These are phyloP conservation scores for Gorsachius goisagi DNA, from an alignment of 2,113 vertebrate genomes.

Conservation along the genomic window DNA sequence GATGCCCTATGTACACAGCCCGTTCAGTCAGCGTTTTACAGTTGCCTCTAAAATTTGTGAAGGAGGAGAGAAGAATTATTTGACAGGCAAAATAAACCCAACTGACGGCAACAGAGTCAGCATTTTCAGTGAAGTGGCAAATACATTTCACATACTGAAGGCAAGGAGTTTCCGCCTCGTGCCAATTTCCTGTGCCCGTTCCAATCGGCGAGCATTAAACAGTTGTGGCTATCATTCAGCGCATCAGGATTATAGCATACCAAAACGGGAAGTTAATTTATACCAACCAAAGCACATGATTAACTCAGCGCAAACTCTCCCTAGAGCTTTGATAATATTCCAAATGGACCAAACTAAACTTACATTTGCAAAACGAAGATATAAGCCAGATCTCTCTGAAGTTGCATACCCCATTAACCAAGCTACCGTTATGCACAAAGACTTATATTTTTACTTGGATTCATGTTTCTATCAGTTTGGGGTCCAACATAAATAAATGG, in stretches of 20 bases:
- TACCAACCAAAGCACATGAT: not conserved
- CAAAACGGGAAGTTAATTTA: conserved; percentile 2
- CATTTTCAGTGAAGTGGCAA: conserved; percentile 23
- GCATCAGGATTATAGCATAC: not conserved
- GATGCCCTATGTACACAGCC: conserved; percentile 17
- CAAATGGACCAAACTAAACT: conserved; percentile 34
- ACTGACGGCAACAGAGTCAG: conserved; percentile 11
- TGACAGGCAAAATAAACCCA: conserved; percentile 40
- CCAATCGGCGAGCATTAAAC: not conserved
- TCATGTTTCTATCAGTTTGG: conserved; percentile 38
- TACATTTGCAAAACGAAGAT: conserved; percentile 28
- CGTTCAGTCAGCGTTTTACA: conserved; percentile 45
- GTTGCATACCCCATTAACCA: conserved; percentile 32
- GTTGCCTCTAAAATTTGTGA: conserved; percentile 36
- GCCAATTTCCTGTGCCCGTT: not conserved
- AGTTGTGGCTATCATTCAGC: not conserved
- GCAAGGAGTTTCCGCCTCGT: not conserved
- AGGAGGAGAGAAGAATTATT: conserved; percentile 6
- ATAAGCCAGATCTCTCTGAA: conserved; percentile 54
- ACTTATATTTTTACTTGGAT: conserved; percentile 36
- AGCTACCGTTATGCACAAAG: conserved; percentile 28
- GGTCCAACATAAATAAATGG: conserved; percentile 62
- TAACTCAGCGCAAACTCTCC: not conserved
- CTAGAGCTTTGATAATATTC: conserved; percentile 34
- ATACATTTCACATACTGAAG: not conserved